phyloP scores from a whole-genome alignment of 2,113 vertebrate genomes.

The Equus quagga region DNA sequence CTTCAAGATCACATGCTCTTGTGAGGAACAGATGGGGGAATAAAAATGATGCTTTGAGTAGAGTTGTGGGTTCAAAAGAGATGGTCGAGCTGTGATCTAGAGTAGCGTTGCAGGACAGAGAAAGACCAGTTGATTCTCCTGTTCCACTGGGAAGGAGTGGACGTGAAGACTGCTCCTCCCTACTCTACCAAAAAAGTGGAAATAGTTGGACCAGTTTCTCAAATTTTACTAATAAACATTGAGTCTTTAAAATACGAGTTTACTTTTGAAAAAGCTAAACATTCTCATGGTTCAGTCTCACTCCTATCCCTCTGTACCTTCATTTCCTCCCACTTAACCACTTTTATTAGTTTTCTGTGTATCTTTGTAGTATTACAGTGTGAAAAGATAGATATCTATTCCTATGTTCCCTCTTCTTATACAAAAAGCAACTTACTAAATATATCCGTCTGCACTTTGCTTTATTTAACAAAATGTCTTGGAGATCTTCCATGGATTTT shows the following conservation, averaged over 20 bases:
- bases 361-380: not conserved
- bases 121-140: not conserved
- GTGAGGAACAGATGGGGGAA: not conserved
- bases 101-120: not conserved
- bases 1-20: not conserved
- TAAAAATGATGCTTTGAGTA: constrained; percentile 8
- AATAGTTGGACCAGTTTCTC: not conserved
- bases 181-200: not conserved
- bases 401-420: not conserved
- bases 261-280: constrained; percentile 36
- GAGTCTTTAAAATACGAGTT: not conserved
- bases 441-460: not conserved
- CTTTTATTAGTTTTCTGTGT: not conserved
- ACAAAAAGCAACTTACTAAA: constrained; percentile 1
- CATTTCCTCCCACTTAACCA: not conserved
- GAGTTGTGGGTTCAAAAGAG: not conserved
- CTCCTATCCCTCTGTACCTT: not conserved
- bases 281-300: not conserved
- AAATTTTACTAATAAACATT: not conserved
- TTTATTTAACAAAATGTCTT: constrained; percentile 45
- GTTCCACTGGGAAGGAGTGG: not conserved
- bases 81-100: not conserved
- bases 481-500: not conserved
- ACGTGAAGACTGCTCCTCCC: not conserved
- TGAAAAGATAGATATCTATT: not conserved